Evolutionary conservation across 92 coral and sea anemone genomes (phyloP), one percentile per base, ranked within the genome.

Genomic region (Epizoanthus stellaris): DNA sequence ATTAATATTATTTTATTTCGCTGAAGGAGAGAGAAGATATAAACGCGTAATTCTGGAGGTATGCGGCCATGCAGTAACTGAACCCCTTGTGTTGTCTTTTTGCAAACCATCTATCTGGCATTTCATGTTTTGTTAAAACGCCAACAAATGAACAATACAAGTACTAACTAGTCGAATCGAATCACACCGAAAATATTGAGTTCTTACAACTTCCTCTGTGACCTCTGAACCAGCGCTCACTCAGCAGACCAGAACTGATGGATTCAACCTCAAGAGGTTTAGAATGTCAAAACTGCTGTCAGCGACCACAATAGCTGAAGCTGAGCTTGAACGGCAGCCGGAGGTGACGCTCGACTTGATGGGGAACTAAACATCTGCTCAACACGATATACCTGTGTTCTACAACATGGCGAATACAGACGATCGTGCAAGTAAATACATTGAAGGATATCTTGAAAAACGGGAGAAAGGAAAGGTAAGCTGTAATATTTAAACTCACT

Each of bases 401-500:
- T 42, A n/a, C 85, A 57, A 38, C 12, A 85, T 85, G 92, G 89
- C 64, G 40, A 65, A 73, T 21, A n/a, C 73, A 20, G 91, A 88
- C 9, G 42, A 82, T 25, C 76, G 79, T 16, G 91, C 82, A 38
- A 80, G 40, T 2, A 93, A 91, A 73, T 93, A 93, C 65, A 89
- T 91, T 43, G 97, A 93, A 45, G 97, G 97, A 9, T 91, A 91
- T 62, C 13, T 93, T 12, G 97, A 93, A 49, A 75, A 86, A 75
- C 87, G 90, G 25, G 91, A 87, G 67, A 73, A 68, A 0, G 81
- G 90, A 4, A 91, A 93, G 97, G 97, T 93, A 87, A 49, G 61
- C 14, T 8, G 58, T 16, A 1, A 34, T 11, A 30, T 30, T 30
- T 30, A 14, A 39, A 30, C 52, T 45, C 8, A 45, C 52, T 6